These are phyloP conservation scores for Semaprochilodus insignis DNA, from an alignment of 2,797 vertebrate species.

Conservation along the genomic window DNA sequence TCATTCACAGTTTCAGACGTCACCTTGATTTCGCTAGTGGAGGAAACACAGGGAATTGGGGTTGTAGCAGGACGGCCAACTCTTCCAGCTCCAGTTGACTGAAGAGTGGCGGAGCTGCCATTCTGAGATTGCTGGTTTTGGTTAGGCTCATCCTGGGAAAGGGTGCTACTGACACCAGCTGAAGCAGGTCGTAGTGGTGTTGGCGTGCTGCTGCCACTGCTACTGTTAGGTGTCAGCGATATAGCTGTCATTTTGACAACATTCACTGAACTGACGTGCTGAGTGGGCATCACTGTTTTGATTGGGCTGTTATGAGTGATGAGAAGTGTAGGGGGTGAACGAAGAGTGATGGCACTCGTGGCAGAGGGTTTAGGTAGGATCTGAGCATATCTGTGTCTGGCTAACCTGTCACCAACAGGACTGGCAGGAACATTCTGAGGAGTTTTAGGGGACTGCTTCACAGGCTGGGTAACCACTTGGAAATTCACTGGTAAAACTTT, in stretches of 20 bases:
- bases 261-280: conserved; percentile 93
- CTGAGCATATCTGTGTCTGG: conserved; percentile 93
- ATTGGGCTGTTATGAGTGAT: conserved; percentile 96
- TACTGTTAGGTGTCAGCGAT: conserved; percentile 88
- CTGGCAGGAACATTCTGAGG: conserved; percentile 94
- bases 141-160: conserved; percentile 82
- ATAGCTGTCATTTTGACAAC: conserved; percentile 99
- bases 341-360: conserved; percentile 93
- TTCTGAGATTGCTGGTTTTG: conserved; percentile 79
- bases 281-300: conserved; percentile 94
- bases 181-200: conserved; percentile 82
- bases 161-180: conserved; percentile 74
- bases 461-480: conserved; percentile 95
- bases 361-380: conserved; percentile 97
- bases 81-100: conserved; percentile 80
- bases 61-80: conserved; percentile 65
- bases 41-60: conserved; percentile 18
- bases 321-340: conserved; percentile 95
- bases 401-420: conserved; percentile 93
- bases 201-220: conserved; percentile 71
- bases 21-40: conserved; percentile 83
- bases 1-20: conserved; percentile 83
- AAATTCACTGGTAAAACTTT: conserved; percentile 97
- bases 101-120: conserved; percentile 75
- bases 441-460: conserved; percentile 96